phyloP scores from a whole-genome alignment of 2,888 invertebrate genomes.

The Nephrocerus scutellatus region DNA sequence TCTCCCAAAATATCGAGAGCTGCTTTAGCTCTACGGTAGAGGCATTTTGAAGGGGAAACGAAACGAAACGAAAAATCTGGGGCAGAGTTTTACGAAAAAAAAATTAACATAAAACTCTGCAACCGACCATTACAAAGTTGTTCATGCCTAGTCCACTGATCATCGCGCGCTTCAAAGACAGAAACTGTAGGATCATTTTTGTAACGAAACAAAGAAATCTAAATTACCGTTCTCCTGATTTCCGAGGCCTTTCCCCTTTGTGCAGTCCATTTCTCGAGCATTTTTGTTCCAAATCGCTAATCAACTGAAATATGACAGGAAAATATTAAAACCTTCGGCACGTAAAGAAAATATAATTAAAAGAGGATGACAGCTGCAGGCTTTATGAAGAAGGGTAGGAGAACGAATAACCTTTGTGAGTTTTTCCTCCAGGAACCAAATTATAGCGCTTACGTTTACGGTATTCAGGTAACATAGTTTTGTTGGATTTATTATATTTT shows the following conservation, averaged over 20 bases:
- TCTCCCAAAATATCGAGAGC: too few relatives aligned
- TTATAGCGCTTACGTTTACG: slow-evolving; percentile 51
- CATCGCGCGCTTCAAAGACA: slow-evolving; percentile 67
- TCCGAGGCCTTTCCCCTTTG: slow-evolving; percentile 83
- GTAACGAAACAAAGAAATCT: slow-evolving; percentile 66
- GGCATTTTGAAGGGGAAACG: too few relatives aligned
- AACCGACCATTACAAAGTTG: slow-evolving; percentile 71
- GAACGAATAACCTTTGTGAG: slow-evolving; percentile 52
- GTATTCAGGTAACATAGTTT: slow-evolving; percentile 68
- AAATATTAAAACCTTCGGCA: neutral
- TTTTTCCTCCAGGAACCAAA: slow-evolving; percentile 53
- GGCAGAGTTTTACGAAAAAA: too few relatives aligned
- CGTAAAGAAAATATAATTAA: too few relatives aligned
- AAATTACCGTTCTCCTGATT: slow-evolving; percentile 74
- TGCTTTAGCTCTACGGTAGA: too few relatives aligned
- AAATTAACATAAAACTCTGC: too few relatives aligned
- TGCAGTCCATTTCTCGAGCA: slow-evolving; percentile 96
- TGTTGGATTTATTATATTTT: neutral
- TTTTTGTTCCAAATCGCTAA: slow-evolving; percentile 77
- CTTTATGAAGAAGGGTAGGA: too few relatives aligned
- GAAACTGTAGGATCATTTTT: slow-evolving; percentile 74
- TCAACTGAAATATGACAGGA: slow-evolving; percentile 53
- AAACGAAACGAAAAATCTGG: too few relatives aligned
- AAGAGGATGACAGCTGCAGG: too few relatives aligned
- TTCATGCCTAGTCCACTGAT: slow-evolving; percentile 83